Evolutionary conservation across 2,797 vertebrate species (phyloP).

Genomic region (Gymnocypris eckloni): DNA sequence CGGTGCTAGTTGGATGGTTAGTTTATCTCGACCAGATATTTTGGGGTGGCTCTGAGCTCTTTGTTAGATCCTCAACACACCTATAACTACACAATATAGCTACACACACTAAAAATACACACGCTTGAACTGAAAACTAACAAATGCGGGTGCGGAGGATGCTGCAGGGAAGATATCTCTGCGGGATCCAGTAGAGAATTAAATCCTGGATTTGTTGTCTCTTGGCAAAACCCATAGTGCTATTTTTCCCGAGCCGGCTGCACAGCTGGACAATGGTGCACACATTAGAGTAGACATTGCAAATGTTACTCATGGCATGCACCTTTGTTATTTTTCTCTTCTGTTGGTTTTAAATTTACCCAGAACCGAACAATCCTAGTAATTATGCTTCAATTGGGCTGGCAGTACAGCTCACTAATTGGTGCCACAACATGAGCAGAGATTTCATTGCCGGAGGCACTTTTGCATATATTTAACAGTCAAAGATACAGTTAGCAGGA

Average conservation of each 20-base stretch:
- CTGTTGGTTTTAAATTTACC: constrained; percentile 37
- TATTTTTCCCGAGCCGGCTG: neutral
- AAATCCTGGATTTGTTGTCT: constrained; percentile 19
- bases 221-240: neutral
- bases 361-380: constrained; percentile 28
- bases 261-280: neutral
- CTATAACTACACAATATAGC: neutral
- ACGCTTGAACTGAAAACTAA: constrained; percentile 4
- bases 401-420: constrained; percentile 48
- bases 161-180: constrained; percentile 26
- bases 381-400: constrained; percentile 47
- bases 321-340: constrained; percentile 25
- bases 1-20: neutral
- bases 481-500: constrained; percentile 27
- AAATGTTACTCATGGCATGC: constrained; percentile 14
- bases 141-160: neutral
- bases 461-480: constrained; percentile 41
- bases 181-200: neutral
- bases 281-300: neutral
- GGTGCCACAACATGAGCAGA: constrained; percentile 35
- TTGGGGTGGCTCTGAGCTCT: neutral
- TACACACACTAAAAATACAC: constrained; percentile 19
- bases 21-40: neutral
- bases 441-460: constrained; percentile 23
- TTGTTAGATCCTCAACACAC: neutral